Conservation (phyloP, 2,113 vertebrate genomes). For the Theristicus caerulescens region DNA sequence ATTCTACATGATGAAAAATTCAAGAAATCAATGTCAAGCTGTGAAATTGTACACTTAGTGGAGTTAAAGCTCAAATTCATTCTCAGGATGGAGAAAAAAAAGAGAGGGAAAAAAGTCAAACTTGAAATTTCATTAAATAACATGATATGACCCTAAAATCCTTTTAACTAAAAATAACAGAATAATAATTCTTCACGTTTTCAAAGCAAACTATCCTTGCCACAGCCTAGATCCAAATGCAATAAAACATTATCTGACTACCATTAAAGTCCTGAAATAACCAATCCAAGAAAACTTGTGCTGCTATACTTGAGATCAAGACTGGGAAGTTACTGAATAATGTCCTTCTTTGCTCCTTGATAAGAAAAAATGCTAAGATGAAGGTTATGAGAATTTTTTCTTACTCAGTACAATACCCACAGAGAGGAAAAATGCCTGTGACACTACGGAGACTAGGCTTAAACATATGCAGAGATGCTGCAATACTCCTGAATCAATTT, state of each 20-base stretch:
- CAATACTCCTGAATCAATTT: slow-evolving; percentile 32
- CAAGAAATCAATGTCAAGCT: background rate
- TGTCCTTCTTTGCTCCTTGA: background rate
- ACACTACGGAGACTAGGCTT: slow-evolving; percentile 20
- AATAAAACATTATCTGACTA: background rate
- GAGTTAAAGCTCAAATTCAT: background rate
- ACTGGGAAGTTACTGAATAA: background rate
- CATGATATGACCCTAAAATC: background rate
- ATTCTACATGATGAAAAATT: background rate
- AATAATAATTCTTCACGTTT: background rate
- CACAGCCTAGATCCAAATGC: background rate
- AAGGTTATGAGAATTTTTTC: background rate
- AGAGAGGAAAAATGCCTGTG: background rate
- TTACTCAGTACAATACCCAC: background rate
- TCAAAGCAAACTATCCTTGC: background rate
- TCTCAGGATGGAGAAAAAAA: background rate
- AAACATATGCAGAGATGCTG: slow-evolving; percentile 41
- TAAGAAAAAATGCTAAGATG: background rate
- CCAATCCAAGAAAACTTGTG: background rate
- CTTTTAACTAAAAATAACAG: background rate
- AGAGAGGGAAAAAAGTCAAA: background rate
- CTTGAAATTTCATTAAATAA: background rate
- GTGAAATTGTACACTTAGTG: background rate
- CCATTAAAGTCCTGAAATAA: background rate
- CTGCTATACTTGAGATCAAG: background rate